Evolutionary conservation across 2,888 invertebrate species (phyloP), one percentile per base, ranked within the genome.

Genomic region (Dorcus hopei): DNA sequence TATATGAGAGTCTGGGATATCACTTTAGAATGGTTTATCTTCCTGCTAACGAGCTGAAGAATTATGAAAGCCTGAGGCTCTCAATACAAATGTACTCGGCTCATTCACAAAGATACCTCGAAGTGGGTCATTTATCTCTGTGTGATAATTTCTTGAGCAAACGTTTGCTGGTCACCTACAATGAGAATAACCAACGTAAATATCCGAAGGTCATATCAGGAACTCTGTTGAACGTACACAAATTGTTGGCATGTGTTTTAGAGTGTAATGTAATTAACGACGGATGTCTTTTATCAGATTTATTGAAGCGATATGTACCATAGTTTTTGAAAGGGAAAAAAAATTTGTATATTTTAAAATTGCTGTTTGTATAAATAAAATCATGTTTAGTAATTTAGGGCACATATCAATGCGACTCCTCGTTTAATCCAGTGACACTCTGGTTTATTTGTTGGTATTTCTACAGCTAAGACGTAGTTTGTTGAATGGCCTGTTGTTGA

Each of bases 71-170:
- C 57, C 77, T 90, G 33, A 81, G 87, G 61, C 78, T 88, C 1
- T 83, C 83, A 2, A 81, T 93, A 64, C 87, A 93, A 78, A 84
- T 93, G 80, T 93, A 85, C 82, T 91, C 92, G 1, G 81, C 83
- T 8, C 81, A 83, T 62, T 73, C 81, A 9, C 75, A 85, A 39
- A 74, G 79, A 9, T 92, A 89, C 71, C 73, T 92, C 9, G 88
- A 90, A 79, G 84, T 93, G 42, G 93, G 89, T 0, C 82, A 87
- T 76, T 72, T 94, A 41, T 89, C 91, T 16, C 72, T 88, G 47
- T 88, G 86, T 69, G 86, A 85, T 8, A 85, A 87, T 68, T 94
- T 85, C 72, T 83, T 93, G 33, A 90, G 91, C 66, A 91, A 92
- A 75, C 82, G 94, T 58, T 79, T 95, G 47, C 79, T 90, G 69